Percentiles rank a stretch among this genome's conserved stretches.
Evolutionary conservation across 1,140 invertebrate species (phyloP).

Genomic region (Procambarus clarkii): DNA sequence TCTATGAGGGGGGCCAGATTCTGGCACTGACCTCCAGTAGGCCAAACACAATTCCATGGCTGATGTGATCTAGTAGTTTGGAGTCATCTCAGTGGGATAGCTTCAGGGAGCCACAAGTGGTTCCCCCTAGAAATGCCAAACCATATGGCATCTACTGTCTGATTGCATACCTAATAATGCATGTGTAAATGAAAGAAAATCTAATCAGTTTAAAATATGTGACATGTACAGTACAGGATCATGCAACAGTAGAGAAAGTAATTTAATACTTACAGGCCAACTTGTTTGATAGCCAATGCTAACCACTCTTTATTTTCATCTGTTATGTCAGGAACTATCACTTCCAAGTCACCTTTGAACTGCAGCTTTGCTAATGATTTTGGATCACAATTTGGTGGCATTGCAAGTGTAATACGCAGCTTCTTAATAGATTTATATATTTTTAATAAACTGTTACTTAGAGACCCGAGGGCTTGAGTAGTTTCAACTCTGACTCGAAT

Average conservation of each 20-base stretch:
- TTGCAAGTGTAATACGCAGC: neutral
- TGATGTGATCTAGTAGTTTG: too few species aligned
- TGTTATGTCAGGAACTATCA: neutral
- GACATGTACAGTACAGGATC: too few species aligned
- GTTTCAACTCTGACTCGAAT: neutral
- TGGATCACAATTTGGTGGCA: neutral
- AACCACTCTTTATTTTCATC: constrained; percentile 1
- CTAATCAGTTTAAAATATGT: too few species aligned
- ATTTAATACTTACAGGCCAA: neutral
- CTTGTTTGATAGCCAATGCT: neutral
- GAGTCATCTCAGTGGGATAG: too few species aligned
- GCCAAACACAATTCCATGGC: too few species aligned
- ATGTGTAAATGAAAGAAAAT: too few species aligned
- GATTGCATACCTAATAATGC: too few species aligned
- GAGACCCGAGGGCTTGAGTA: neutral
- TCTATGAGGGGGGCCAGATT: too few species aligned
- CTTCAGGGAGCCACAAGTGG: too few species aligned
- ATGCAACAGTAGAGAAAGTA: neutral
- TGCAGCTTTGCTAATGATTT: neutral
- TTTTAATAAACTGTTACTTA: neutral
- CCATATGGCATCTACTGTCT: too few species aligned
- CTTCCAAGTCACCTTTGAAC: neutral
- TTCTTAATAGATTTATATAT: neutral
- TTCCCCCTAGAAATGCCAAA: too few species aligned
- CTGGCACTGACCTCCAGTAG: too few species aligned